Conservation (phyloP, 1,140 invertebrate species). For the Rhynchophorus ferrugineus region DNA sequence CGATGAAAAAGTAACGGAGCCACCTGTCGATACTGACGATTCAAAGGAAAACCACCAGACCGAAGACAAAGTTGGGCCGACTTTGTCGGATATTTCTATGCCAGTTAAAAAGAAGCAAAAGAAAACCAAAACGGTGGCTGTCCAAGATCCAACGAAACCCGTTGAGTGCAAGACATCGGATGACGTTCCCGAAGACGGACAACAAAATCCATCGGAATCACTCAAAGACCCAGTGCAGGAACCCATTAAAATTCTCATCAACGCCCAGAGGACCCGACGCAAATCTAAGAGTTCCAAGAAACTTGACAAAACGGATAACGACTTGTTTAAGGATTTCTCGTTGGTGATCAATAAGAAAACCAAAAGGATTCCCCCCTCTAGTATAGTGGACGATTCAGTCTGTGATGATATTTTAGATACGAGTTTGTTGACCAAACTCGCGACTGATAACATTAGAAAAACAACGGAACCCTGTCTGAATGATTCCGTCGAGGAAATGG, state of each 20-base stretch:
- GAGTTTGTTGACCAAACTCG: neutral
- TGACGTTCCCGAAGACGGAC: too few relatives aligned
- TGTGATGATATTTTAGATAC: conserved; percentile 12
- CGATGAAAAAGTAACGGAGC: neutral
- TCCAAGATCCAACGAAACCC: too few relatives aligned
- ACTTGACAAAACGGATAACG: conserved; percentile 19
- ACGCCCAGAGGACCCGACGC: conserved; percentile 17
- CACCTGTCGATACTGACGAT: conserved; percentile 9
- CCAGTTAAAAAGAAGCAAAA: too few relatives aligned
- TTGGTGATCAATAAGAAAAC: conserved; percentile 28
- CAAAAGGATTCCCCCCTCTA: conserved; percentile 19
- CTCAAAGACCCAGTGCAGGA: too few relatives aligned
- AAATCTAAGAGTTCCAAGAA: conserved; percentile 27
- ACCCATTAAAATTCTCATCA: conserved; percentile 2
- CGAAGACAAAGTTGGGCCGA: too few relatives aligned
- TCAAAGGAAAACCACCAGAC: conserved; percentile 12
- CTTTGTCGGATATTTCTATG: too few relatives aligned
- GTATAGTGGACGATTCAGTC: conserved; percentile 18
- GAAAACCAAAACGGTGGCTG: too few relatives aligned
- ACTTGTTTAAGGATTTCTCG: conserved; percentile 25
- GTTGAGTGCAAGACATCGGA: too few relatives aligned
- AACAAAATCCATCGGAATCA: too few relatives aligned
- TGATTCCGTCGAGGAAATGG: conserved; percentile 28
- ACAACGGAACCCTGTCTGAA: conserved; percentile 3
- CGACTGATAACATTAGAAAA: conserved; percentile 1